Percentiles rank a stretch among this genome's conserved stretches.
Conservation (phyloP, 2,888 invertebrate species). For the Drosophila borealis region DNA sequence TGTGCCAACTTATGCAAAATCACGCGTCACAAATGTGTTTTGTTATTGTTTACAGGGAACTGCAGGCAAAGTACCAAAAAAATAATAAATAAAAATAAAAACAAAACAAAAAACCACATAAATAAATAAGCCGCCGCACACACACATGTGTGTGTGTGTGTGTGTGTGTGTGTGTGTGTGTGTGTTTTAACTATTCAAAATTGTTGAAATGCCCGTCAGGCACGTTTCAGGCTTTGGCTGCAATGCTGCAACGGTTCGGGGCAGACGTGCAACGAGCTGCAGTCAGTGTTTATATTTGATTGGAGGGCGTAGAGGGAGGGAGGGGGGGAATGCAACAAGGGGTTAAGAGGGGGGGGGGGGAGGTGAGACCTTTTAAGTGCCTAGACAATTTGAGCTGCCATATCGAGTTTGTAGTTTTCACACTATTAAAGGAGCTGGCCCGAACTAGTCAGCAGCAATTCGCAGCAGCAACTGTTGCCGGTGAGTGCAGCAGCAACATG, state of each 20-base stretch:
- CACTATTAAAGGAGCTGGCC: constrained; percentile 51
- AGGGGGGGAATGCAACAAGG: background rate
- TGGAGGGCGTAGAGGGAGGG: constrained; percentile 1
- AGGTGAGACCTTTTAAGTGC: background rate
- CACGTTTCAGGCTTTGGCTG: constrained; percentile 68
- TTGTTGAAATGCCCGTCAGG: constrained; percentile 74
- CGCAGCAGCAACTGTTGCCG: constrained; percentile 14
- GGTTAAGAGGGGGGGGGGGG: background rate
- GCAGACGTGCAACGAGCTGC: constrained; percentile 51
- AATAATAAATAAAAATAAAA: constrained; percentile 19
- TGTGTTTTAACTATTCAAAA: constrained; percentile 68
- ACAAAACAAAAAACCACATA: constrained; percentile 44
- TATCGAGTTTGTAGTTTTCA: constrained; percentile 60
- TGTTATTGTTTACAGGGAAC: constrained; percentile 79
- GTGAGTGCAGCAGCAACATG: constrained; percentile 9
- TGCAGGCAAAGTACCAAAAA: constrained; percentile 54
- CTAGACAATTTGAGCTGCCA: constrained; percentile 45
- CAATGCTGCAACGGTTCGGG: constrained; percentile 46
- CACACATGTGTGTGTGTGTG: constrained; percentile 6
- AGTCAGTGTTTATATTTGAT: constrained; percentile 26
- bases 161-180: constrained; percentile 18
- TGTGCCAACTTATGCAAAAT: constrained; percentile 79
- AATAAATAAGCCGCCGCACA: constrained; percentile 55
- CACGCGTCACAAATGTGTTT: constrained; percentile 80
- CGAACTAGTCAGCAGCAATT: constrained; percentile 25